Evolutionary conservation across 2,888 invertebrate species (phyloP).

Genomic region (Flabesymbios commensalis): DNA sequence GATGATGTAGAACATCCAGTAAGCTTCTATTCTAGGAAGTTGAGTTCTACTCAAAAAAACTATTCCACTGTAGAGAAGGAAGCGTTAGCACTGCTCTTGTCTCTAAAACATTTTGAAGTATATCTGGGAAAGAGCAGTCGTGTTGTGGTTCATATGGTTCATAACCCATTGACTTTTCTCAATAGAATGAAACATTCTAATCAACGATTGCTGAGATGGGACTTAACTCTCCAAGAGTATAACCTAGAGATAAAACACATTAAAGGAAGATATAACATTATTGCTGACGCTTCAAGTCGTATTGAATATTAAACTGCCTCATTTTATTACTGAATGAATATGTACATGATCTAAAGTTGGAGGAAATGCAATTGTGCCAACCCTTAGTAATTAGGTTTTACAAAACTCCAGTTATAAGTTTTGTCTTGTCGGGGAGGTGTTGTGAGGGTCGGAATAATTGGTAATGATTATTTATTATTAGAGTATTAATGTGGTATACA

Average conservation of each 20-base stretch:
- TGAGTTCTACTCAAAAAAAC: too few species aligned
- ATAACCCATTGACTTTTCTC: not conserved
- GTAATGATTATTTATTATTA: too few species aligned
- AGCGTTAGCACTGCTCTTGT: constrained; percentile 6
- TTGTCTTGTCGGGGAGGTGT: too few species aligned
- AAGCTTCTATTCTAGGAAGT: constrained; percentile 6
- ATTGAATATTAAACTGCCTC: too few species aligned
- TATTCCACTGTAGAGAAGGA: constrained; percentile 23
- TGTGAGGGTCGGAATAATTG: too few species aligned
- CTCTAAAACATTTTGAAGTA: constrained; percentile 19
- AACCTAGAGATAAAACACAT: not conserved
- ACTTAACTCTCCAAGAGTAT: not conserved
- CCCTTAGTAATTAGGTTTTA: too few species aligned
- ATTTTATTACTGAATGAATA: too few species aligned
- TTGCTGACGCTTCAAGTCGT: constrained; percentile 5
- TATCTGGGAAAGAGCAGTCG: not conserved
- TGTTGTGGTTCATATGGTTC: not conserved
- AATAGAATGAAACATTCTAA: not conserved
- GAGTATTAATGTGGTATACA: too few species aligned
- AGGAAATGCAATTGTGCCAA: too few species aligned
- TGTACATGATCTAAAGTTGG: too few species aligned
- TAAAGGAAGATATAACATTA: not conserved
- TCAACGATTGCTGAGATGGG: constrained; percentile 1
- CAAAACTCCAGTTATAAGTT: too few species aligned
- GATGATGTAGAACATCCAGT: constrained; percentile 2